A percentile compares a stretch with the other conserved stretches of the same genome.
Evolutionary conservation across 2,888 invertebrate genomes (phyloP).

Genomic region (Tetranychus truncatus): DNA sequence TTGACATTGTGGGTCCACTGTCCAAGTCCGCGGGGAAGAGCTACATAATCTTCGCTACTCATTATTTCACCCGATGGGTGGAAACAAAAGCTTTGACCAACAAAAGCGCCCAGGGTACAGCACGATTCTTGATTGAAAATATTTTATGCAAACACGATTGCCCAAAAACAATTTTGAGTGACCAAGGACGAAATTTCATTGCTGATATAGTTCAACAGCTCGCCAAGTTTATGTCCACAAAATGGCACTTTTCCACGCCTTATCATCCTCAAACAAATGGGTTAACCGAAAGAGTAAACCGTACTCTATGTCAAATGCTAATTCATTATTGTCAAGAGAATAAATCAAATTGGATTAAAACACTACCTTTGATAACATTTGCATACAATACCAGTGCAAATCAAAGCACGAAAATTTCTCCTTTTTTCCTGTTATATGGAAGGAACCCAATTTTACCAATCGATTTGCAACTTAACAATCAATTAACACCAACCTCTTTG

Average conservation of each 20-base stretch:
- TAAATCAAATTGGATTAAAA: constrained; percentile 15
- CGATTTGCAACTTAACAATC: too few species aligned
- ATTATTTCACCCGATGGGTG: neutral
- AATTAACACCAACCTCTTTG: too few species aligned
- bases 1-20: neutral
- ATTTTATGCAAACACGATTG: neutral
- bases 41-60: neutral
- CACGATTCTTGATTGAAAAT: neutral
- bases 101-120: neutral
- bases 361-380: constrained; percentile 15
- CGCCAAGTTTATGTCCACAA: neutral
- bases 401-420: constrained; percentile 11
- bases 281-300: constrained; percentile 1
- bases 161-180: constrained; percentile 5
- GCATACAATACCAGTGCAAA: constrained; percentile 15
- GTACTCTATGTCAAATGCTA: constrained; percentile 11
- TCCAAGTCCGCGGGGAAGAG: neutral
- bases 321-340: constrained; percentile 14
- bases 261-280: constrained; percentile 13
- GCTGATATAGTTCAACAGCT: neutral
- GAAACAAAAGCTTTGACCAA: neutral
- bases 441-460: neutral
- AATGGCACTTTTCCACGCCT: neutral
- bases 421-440: constrained; percentile 1
- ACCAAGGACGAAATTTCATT: constrained; percentile 8